Evolutionary conservation across 2,797 vertebrate species (phyloP), one percentile per base, ranked within the genome.

Genomic region (Numenius phaeopus): DNA sequence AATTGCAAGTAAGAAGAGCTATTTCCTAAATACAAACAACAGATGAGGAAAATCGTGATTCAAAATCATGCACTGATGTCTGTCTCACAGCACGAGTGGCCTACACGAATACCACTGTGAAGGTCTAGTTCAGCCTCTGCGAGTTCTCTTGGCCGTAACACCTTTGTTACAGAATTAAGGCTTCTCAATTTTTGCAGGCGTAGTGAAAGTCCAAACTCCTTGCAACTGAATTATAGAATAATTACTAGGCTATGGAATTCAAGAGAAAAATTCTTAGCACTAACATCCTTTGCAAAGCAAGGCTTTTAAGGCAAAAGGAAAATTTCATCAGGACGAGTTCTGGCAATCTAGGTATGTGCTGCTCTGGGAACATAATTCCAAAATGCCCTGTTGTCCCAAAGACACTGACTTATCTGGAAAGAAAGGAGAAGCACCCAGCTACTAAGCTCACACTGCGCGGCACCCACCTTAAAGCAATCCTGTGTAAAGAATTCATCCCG

Each of bases 61-160:
- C 54, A 59, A 87, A 77, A 76, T 29, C 54, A 40, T 1, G 7
- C 22, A 40, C 32, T 7, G 22, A 76, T 0, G 0, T 52, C 42
- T 54, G 47, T 3, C 34, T 49, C 30, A 11, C 34, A 54, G 65
- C 39, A 77, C 0, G 2, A 69, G 13, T 2, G 2, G 49, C 19
- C 34, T 39, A 30, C 29, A 8, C 4, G 12, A 69, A 78, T 19
- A 42, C 10, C 11, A 22, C 50, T 39, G 42, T 14, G 14, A 57
- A 61, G 57, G 40, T 23, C 47, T 66, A 24, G 37, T 32, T 55
- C 66, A 50, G n/a, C 23, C 42, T 88, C 62, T 71, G 57, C 62
- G 54, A 75, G 40, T 23, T 29, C 27, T 69, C 65, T 59, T 13
- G 64, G 50, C 19, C 10, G 44, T 39, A 73, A 3, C 13, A 82